A percentile compares a stretch with the other conserved stretches of the same genome.
phyloP scores from a whole-genome alignment of 1,140 invertebrate species.

The Neodiprion fabricii region DNA sequence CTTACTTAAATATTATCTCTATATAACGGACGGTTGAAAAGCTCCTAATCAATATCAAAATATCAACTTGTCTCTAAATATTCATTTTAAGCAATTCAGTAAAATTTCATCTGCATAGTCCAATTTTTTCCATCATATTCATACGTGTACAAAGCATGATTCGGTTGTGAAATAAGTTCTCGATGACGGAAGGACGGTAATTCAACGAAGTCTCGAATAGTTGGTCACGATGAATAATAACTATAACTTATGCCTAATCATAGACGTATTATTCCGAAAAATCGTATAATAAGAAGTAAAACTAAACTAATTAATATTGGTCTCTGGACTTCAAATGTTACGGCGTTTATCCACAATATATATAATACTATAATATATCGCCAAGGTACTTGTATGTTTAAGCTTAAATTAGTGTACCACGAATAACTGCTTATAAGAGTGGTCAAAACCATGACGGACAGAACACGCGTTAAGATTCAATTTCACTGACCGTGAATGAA shows the following conservation, averaged over 20 bases:
- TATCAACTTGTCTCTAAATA: background rate
- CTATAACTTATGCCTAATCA: slow-evolving; percentile 2
- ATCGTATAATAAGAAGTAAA: background rate
- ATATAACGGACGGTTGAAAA: background rate
- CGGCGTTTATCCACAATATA: background rate
- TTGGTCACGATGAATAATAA: background rate
- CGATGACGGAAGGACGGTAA: no score
- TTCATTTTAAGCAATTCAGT: no score
- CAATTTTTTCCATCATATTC: no score
- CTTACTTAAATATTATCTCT: background rate
- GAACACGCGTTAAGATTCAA: no score
- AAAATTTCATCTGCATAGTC: no score
- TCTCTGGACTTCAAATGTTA: background rate
- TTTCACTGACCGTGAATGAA: no score
- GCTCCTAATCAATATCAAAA: background rate
- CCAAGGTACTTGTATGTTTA: background rate
- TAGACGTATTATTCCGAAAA: background rate
- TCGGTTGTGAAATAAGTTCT: no score
- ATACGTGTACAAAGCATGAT: no score
- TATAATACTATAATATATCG: background rate
- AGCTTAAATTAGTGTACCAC: background rate
- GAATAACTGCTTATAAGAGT: background rate
- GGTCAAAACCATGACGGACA: no score
- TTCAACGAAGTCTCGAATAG: background rate
- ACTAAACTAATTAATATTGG: background rate